Percentiles rank a stretch among this genome's conserved stretches.
These are phyloP conservation scores for Halictus quadricinctus DNA, from an alignment of 2,888 invertebrate species.

Conservation along the genomic window DNA sequence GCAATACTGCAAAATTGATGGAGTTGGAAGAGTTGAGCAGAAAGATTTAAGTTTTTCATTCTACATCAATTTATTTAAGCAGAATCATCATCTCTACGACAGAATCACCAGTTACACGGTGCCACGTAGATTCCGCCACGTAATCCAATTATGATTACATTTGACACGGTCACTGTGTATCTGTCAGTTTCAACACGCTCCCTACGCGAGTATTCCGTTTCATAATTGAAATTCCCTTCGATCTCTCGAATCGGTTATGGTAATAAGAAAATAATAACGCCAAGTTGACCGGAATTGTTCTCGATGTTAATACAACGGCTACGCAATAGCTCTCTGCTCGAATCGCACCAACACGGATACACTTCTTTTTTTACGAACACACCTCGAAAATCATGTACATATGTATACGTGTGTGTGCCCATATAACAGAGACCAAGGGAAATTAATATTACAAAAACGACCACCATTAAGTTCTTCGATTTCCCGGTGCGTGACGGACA, in stretches of 20 bases:
- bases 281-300: slow-evolving; percentile 19
- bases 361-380: neutral
- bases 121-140: slow-evolving; percentile 8
- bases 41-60: neutral
- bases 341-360: neutral
- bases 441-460: neutral
- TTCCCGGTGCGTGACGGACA: neutral
- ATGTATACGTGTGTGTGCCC: neutral
- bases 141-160: slow-evolving; percentile 19
- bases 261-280: slow-evolving; percentile 26
- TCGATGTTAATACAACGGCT: slow-evolving; percentile 13
- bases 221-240: slow-evolving; percentile 16
- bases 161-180: slow-evolving; percentile 21
- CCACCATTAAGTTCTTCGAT: neutral
- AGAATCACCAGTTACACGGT: neutral
- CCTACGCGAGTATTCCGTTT: neutral
- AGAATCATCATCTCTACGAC: neutral
- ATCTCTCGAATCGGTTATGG: slow-evolving; percentile 17
- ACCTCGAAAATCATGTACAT: neutral
- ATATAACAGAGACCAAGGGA: neutral
- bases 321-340: neutral
- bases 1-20: neutral
- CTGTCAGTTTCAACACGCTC: slow-evolving; percentile 7
- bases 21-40: neutral
- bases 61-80: neutral